Evolutionary conservation across 2,888 invertebrate genomes (phyloP).

Genomic region (Drosophila anomalata): DNA sequence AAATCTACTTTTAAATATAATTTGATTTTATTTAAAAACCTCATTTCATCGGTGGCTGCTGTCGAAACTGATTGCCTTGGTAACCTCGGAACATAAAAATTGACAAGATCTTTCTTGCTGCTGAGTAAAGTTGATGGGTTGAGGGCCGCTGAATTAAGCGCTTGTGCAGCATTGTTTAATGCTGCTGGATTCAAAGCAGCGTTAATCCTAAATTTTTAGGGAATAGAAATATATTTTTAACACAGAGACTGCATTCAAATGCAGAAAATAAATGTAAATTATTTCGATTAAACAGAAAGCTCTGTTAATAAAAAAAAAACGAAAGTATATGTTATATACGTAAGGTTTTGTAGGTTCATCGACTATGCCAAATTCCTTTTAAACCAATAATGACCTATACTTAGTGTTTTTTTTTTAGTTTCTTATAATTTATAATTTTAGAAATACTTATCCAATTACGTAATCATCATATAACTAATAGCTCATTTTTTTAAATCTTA

Average conservation of each 20-base stretch:
- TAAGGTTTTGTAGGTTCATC: no score
- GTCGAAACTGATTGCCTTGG: slow-evolving; percentile 67
- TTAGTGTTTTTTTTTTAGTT: neutral
- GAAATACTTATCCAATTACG: neutral
- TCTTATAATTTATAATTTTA: neutral
- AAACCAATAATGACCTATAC: neutral
- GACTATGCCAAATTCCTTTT: slow-evolving; percentile 2
- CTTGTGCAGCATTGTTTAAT: slow-evolving; percentile 79
- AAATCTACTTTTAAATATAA: slow-evolving; percentile 30
- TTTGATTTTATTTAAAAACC: slow-evolving; percentile 71
- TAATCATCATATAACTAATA: neutral
- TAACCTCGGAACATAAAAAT: slow-evolving; percentile 81
- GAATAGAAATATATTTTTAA: slow-evolving; percentile 42
- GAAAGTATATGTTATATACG: neutral
- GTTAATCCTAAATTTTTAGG: slow-evolving; percentile 70
- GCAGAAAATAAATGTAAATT: slow-evolving; percentile 19
- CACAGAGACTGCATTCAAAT: slow-evolving; percentile 22
- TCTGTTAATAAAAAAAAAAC: slow-evolving; percentile 3
- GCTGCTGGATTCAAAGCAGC: slow-evolving; percentile 78
- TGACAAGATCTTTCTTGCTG: slow-evolving; percentile 80
- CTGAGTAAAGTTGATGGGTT: slow-evolving; percentile 76
- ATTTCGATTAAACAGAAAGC: neutral
- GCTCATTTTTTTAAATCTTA: neutral
- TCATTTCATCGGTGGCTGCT: slow-evolving; percentile 69
- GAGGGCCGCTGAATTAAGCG: slow-evolving; percentile 77